phyloP scores from a whole-genome alignment of 2,113 vertebrate genomes.

The Raja brachyura region DNA sequence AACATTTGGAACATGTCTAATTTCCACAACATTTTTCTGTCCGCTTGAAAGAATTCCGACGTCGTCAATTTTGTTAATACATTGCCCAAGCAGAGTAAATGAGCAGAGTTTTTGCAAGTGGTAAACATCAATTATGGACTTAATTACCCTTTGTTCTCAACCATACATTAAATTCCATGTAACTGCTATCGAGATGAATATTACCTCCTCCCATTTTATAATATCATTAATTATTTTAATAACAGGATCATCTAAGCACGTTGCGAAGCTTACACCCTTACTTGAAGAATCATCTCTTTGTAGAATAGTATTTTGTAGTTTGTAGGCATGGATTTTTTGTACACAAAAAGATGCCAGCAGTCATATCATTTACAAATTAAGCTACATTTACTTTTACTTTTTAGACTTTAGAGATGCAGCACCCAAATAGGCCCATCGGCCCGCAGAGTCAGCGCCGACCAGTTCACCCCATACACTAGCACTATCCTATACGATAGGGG shows the following conservation, averaged over 20 bases:
- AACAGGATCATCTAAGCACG: neutral
- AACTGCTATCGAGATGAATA: neutral
- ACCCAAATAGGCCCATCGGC: too few relatives aligned
- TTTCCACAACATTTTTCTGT: neutral
- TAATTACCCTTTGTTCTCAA: neutral
- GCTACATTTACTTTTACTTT: too few relatives aligned
- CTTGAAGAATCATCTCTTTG: neutral
- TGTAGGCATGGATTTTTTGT: too few relatives aligned
- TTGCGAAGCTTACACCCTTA: too few relatives aligned
- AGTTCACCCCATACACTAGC: too few relatives aligned
- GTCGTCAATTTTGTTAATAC: neutral
- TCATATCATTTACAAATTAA: too few relatives aligned
- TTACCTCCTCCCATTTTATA: neutral
- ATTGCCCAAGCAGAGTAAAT: neutral
- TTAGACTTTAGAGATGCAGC: too few relatives aligned
- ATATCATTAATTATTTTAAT: neutral
- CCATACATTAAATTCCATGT: neutral
- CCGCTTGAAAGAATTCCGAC: neutral
- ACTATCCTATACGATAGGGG: too few relatives aligned
- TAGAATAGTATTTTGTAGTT: neutral
- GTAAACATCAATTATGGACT: neutral
- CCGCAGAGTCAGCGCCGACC: too few relatives aligned
- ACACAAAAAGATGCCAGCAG: too few relatives aligned
- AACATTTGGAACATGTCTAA: neutral
- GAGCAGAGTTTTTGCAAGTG: neutral